Percentiles rank a stretch among this genome's conserved stretches.
Conservation (phyloP, 2,888 invertebrate genomes). For the Resseliella maxima region DNA sequence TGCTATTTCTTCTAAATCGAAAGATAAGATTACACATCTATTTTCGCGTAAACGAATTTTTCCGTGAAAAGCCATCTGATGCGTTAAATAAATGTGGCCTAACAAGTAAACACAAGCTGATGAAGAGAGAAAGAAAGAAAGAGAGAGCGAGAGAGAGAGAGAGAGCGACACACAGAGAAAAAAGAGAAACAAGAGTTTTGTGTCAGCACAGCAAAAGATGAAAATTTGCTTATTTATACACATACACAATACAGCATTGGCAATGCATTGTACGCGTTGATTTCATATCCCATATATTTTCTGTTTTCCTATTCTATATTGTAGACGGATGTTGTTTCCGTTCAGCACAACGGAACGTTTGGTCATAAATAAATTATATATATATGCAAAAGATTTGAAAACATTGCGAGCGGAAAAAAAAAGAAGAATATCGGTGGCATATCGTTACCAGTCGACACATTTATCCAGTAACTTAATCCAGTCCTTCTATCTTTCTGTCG, state of each 20-base stretch:
- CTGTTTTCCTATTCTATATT: neutral
- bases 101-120: neutral
- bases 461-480: conserved; percentile 44
- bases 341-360: neutral
- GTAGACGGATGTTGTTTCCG: conserved; percentile 1
- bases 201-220: neutral
- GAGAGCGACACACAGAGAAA: too few species aligned
- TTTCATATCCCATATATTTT: too few species aligned
- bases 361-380: conserved; percentile 34
- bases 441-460: conserved; percentile 30
- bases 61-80: neutral
- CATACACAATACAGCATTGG: neutral
- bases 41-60: conserved; percentile 22
- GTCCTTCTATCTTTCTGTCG: too few species aligned
- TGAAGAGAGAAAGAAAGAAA: too few species aligned
- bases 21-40: conserved; percentile 48
- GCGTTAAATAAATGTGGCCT: neutral
- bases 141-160: too few species aligned
- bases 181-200: neutral
- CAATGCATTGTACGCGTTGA: neutral
- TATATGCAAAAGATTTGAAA: conserved; percentile 27
- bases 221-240: conserved; percentile 46
- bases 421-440: conserved; percentile 6
- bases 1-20: conserved; percentile 2
- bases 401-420: neutral